These are phyloP conservation scores for Todiramphus chloris DNA, from an alignment of 2,113 vertebrate genomes.

Conservation along the genomic window DNA sequence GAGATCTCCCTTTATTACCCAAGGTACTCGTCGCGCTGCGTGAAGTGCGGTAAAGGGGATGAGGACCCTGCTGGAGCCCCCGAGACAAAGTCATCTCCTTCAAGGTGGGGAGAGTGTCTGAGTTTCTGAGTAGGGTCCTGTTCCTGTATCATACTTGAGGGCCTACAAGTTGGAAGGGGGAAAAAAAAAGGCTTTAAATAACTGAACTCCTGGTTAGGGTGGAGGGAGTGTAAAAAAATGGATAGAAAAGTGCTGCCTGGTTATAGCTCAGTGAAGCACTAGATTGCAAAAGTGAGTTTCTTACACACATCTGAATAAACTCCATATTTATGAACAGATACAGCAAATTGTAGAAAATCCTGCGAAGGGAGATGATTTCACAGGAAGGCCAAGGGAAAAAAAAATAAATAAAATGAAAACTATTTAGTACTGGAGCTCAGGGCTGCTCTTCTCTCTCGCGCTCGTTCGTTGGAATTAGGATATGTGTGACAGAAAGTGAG, in stretches of 20 bases:
- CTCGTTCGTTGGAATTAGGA: not conserved
- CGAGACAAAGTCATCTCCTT: not conserved
- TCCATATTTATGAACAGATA: not conserved
- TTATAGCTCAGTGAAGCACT: slow-evolving; percentile 12
- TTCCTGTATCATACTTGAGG: rapidly evolving
- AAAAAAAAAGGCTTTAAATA: not conserved
- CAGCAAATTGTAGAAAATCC: not conserved
- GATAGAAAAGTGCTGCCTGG: not conserved
- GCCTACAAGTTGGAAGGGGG: not conserved
- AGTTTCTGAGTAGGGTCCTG: not conserved
- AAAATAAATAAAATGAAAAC: not conserved
- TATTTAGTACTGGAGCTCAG: not conserved
- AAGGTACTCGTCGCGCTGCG: rapidly evolving
- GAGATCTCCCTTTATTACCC: not conserved
- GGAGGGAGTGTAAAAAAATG: not conserved
- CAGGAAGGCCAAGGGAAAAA: not conserved
- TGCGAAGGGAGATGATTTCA: not conserved
- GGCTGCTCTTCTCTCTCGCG: not conserved
- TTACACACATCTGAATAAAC: not conserved
- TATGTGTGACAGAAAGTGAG: not conserved
- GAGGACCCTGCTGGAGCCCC: not conserved
- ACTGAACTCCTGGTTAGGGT: not conserved
- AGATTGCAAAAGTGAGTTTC: not conserved
- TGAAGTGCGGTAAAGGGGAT: not conserved
- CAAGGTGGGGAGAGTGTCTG: not conserved